Evolutionary conservation across 2,888 invertebrate genomes (phyloP), one percentile per base, ranked within the genome.

Genomic region (Melitaea athalia): DNA sequence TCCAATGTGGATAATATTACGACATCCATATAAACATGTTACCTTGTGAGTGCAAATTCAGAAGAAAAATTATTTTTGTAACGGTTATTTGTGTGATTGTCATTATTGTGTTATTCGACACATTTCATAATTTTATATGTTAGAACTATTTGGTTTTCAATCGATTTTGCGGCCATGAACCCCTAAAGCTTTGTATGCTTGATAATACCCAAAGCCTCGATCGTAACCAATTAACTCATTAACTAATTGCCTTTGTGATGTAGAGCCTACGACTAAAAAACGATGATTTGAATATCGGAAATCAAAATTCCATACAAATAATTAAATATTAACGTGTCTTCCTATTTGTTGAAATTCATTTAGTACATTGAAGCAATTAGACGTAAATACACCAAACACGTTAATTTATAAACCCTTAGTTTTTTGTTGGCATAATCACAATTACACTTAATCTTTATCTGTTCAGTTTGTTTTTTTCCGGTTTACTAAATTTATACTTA

Each of bases 161-260:
- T 89, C 81, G 81, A 78, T 78, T 79, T 74, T 74, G 71, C 81
- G 85, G 81, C 89, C 90, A 77, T 89, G 89, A 88, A 86, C 85
- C 82, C 82, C 79, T 78, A 79, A 82, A 81, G 17, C 42, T 82
- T 80, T 81, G 84, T 81, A 79, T 78, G 76, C 75, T 76, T 75
- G 78, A 75, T 74, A 71, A 77, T 73, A 69, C 65, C 83, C 77
- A 72, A 81, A 77, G 79, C 79, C 79, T 84, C 76, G 73, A 75
- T 42, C 42, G 42, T 75, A 74, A 64, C 59, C 72, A 68, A 75
- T 74, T 69, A 59, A 69, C 69, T 68, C 70, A 63, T 69, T 24
- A 57, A 45, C 52, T 69, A 64, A 71, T 64, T 64, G 59, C 57
- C 67, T 68, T 57, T 45, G 53, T 38, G 62, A 63, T 62, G 31